These are phyloP conservation scores for Coreius guichenoti DNA, from an alignment of 2,797 vertebrate genomes.

Conservation along the genomic window DNA sequence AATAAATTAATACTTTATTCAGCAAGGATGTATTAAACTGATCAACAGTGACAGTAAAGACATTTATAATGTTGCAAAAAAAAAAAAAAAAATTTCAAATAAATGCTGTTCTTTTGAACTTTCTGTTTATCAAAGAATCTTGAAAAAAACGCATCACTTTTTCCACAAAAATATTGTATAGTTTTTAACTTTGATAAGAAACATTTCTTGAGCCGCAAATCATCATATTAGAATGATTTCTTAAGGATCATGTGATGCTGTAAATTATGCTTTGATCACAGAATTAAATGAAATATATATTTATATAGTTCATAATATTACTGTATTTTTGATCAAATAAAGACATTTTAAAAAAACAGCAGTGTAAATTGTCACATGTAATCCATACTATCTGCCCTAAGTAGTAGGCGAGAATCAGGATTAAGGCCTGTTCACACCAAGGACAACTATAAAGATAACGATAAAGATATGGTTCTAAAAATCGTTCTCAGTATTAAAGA, in stretches of 20 bases:
- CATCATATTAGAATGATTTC: neutral
- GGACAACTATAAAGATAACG: too few relatives aligned
- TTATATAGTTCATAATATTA: neutral
- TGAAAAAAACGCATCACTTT: neutral
- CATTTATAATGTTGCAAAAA: neutral
- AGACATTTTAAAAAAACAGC: neutral
- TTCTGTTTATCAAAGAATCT: neutral
- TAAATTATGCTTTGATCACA: neutral
- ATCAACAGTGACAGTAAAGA: neutral
- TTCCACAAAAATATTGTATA: neutral
- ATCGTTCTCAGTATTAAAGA: too few relatives aligned
- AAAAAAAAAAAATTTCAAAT: too few relatives aligned
- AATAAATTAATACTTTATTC: too few relatives aligned
- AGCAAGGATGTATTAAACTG: neutral
- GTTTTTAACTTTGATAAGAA: neutral
- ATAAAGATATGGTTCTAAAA: too few relatives aligned
- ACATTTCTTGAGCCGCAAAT: neutral
- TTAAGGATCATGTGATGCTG: neutral
- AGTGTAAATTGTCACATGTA: neutral
- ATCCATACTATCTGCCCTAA: neutral
- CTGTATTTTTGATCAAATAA: neutral
- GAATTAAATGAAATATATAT: neutral
- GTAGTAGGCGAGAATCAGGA: neutral
- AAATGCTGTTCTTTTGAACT: neutral
- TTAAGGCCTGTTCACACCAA: neutral